phyloP scores from a whole-genome alignment of 2,797 vertebrate genomes.

The Botia kubotai region DNA sequence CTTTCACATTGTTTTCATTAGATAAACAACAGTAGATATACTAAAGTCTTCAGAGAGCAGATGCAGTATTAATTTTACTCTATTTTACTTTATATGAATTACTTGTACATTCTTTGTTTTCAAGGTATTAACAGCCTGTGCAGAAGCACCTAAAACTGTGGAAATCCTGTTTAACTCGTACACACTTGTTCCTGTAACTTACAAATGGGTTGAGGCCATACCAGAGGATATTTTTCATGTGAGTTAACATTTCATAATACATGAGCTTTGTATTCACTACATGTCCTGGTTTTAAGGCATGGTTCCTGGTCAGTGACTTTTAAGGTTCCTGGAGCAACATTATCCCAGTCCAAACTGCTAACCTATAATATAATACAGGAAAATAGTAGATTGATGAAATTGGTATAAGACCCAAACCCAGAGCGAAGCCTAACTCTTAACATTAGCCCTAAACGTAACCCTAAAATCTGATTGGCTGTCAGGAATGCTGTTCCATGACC shows the following conservation, averaged over 20 bases:
- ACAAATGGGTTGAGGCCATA: slow-evolving; percentile 69
- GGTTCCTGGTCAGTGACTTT: not conserved
- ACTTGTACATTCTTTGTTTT: not conserved
- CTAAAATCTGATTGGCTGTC: not conserved
- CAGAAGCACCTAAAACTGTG: slow-evolving; percentile 57
- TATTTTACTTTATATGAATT: not conserved
- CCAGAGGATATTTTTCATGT: slow-evolving; percentile 74
- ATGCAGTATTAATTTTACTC: not conserved
- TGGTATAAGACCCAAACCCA: not conserved
- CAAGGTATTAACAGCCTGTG: slow-evolving; percentile 76
- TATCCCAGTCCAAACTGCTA: too few relatives aligned
- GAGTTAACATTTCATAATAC: not conserved
- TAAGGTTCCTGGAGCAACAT: not conserved
- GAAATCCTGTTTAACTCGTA: slow-evolving; percentile 80
- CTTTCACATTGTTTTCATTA: not conserved
- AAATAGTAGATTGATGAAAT: too few relatives aligned
- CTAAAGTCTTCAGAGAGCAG: too few relatives aligned
- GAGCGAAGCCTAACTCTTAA: not conserved
- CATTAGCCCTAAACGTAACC: not conserved
- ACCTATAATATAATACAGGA: too few relatives aligned
- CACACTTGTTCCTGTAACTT: slow-evolving; percentile 63
- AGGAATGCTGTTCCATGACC: not conserved
- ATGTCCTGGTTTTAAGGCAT: not conserved
- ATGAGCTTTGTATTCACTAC: not conserved
- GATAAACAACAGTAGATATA: not conserved